phyloP scores from a whole-genome alignment of 1,140 invertebrate genomes.

The Drosophila leontia region DNA sequence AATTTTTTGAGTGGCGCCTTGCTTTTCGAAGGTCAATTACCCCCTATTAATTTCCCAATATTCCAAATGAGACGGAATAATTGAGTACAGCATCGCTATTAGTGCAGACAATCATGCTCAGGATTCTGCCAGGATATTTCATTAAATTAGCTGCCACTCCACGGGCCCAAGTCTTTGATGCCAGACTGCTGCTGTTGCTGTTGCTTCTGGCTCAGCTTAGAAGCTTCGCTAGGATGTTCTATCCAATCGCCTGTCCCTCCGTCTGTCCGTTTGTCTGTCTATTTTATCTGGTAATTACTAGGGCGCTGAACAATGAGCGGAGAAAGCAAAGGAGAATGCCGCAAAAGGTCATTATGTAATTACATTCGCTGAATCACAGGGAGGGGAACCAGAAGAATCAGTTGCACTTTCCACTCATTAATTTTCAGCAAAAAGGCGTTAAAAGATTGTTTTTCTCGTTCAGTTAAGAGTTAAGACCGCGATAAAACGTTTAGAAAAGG shows the following conservation, averaged over 20 bases:
- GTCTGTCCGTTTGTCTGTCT: background rate
- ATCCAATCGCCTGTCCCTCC: background rate
- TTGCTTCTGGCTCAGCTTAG: conserved; percentile 26
- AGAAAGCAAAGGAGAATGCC: background rate
- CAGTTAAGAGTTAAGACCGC: background rate
- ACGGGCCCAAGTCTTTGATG: conserved; percentile 13
- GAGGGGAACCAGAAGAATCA: conserved; percentile 29
- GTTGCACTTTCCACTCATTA: conserved; percentile 49
- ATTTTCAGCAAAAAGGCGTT: conserved; percentile 28
- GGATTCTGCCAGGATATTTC: conserved; percentile 27
- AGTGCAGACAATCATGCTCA: conserved; percentile 8
- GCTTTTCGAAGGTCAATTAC: conserved; percentile 25
- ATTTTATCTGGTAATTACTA: conserved; percentile 59
- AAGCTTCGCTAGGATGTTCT: conserved; percentile 18
- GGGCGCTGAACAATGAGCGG: conserved; percentile 55
- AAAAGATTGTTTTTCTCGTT: conserved; percentile 21
- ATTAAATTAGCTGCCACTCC: conserved; percentile 41
- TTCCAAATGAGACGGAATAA: conserved; percentile 46
- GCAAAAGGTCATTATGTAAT: conserved; percentile 68
- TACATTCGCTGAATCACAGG: conserved; percentile 25
- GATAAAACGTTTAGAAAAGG: conserved; percentile 20
- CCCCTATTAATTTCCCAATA: conserved; percentile 31
- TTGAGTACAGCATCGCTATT: conserved; percentile 19
- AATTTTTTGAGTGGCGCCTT: background rate
- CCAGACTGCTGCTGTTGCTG: conserved; percentile 8